Percentiles rank a stretch among this genome's conserved stretches.
Conservation (phyloP, 2,888 invertebrate genomes). For the Endotricha flammealis region DNA sequence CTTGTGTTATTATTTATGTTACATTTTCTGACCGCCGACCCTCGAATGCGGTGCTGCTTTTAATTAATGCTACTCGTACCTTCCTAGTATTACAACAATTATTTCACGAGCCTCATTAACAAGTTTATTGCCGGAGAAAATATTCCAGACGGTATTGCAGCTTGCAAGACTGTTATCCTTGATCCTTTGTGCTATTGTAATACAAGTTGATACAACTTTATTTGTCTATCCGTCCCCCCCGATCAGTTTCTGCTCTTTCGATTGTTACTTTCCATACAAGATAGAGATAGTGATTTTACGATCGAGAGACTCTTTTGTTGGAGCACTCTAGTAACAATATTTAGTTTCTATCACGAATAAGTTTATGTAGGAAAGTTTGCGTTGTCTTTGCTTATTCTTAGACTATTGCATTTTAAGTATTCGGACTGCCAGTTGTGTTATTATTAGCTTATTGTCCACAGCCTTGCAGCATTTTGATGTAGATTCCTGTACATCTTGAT, state of each 20-base stretch:
- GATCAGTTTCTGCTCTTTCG: conserved; percentile 34
- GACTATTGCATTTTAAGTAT: no score
- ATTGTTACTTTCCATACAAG: conserved; percentile 9
- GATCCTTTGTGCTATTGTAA: conserved; percentile 49
- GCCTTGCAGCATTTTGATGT: no score
- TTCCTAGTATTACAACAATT: conserved; percentile 73
- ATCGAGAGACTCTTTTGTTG: conserved; percentile 7
- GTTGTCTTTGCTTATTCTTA: no score
- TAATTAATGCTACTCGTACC: conserved; percentile 71
- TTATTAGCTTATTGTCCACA: no score
- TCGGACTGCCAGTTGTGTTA: no score
- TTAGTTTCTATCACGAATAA: conserved; percentile 1
- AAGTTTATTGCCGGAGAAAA: conserved; percentile 61
- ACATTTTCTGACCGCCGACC: conserved; percentile 62
- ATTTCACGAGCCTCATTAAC: conserved; percentile 70
- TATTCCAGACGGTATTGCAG: conserved; percentile 45
- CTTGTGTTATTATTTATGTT: conserved; percentile 70
- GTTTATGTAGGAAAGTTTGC: neutral
- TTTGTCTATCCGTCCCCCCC: conserved; percentile 42
- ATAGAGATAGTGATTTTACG: conserved; percentile 10
- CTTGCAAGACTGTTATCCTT: conserved; percentile 30
- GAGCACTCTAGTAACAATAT: conserved; percentile 5
- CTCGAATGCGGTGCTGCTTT: conserved; percentile 56
- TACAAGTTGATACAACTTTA: conserved; percentile 40
- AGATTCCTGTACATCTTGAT: no score